Base-by-base conservation (phyloP, 2,113 vertebrate genomes). In the Epinephelus lanceolatus region DNA sequence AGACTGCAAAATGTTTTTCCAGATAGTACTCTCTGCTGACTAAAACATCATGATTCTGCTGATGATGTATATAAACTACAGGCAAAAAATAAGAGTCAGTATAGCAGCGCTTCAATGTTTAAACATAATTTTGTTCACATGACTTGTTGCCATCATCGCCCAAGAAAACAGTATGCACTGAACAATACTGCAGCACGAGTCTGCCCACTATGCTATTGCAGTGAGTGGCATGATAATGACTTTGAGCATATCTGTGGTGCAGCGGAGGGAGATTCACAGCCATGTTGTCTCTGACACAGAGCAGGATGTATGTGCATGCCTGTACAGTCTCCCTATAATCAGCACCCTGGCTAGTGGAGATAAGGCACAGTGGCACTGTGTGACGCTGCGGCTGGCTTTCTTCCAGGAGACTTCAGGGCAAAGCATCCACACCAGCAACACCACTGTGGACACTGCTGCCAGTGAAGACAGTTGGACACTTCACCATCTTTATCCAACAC, bases 311-410 rank as follows among this genome's bases (percentile, higher is more conserved):
- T 79, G 76, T 59, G 67, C 76, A 83, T 82, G 79, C 81, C 86
- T 80, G 63, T 73, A 61, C 90, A 80, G 77, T 62, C 70, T 76
- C 37, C 30, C 67, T 85, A 37, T 87, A 85, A 90, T 90, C 89
- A 89, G 86, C 79, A 78, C 72, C 80, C 84, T 88, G 91, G 62
- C 76, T 76, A 68, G 71, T 51, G 49, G 53, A 87, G 92, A 91
- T 91, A 92, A 93, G 84, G 56, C 62, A 66, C 63, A 76, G 56
- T 21, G 59, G 25, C 47, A 75, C 73, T 25, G 72, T 85, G 77
- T 68, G 80, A 60, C 33, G 72, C 56, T 81, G 51, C 33, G 15
- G 57, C 78, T 73, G 47, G 68, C 55, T 61, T 40, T 65, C 75
- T 80, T 70, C 59, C 62, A 74, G 30, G 60, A 79, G 49, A 70